Percentiles rank a stretch among this genome's conserved stretches.
These are phyloP conservation scores for Drosophila mojavensis DNA, from an alignment of 1,140 invertebrate genomes.

Conservation along the genomic window DNA sequence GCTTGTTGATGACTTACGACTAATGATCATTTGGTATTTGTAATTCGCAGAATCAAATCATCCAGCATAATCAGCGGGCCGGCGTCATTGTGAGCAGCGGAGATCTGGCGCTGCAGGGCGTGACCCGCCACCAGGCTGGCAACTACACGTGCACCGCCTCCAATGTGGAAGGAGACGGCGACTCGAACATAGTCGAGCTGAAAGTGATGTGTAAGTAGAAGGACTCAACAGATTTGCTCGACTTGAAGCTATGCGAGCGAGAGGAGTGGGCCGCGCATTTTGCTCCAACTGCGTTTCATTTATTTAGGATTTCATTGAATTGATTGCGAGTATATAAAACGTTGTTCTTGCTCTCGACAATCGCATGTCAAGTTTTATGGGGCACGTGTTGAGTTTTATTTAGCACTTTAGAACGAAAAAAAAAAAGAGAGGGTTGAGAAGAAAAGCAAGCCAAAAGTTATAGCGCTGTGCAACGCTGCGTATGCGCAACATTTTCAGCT, in stretches of 20 bases:
- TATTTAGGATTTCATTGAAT: conserved; percentile 40
- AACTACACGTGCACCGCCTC: conserved; percentile 94
- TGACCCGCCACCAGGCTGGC: conserved; percentile 91
- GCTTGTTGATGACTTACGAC: neutral
- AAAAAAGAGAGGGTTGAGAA: neutral
- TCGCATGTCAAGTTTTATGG: conserved; percentile 41
- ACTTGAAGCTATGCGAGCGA: conserved; percentile 14
- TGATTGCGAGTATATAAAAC: conserved; percentile 34
- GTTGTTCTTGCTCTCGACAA: conserved; percentile 19
- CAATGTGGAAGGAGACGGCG: conserved; percentile 94
- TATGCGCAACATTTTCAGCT: conserved; percentile 43
- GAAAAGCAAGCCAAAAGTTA: conserved; percentile 22
- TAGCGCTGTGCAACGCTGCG: conserved; percentile 33
- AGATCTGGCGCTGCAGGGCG: conserved; percentile 91
- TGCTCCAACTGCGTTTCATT: conserved; percentile 18
- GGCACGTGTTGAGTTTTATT: conserved; percentile 44
- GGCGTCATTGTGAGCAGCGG: conserved; percentile 93
- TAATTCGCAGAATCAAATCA: conserved; percentile 88
- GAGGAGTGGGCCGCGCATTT: neutral
- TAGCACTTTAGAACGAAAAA: conserved; percentile 6
- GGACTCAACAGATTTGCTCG: conserved; percentile 8
- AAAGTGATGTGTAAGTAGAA: conserved; percentile 95
- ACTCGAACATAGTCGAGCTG: conserved; percentile 91
- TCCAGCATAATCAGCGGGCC: conserved; percentile 91
- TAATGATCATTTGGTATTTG: conserved; percentile 10